Evolutionary conservation across 1,140 invertebrate genomes (phyloP).

Genomic region (Yoshiicerus persimilis): DNA sequence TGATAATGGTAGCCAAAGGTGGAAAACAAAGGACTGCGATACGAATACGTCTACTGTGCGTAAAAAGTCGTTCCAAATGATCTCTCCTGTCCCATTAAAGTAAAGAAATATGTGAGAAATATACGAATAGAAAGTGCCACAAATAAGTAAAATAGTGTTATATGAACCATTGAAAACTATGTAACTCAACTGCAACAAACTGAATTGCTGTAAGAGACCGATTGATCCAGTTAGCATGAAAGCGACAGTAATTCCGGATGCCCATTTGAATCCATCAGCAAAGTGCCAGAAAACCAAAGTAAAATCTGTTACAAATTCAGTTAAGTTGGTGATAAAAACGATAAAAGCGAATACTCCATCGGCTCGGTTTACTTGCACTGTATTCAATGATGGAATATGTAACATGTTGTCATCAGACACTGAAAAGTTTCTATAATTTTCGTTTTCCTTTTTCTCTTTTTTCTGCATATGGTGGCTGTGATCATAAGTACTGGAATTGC

Average conservation of each 20-base stretch:
- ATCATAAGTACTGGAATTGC: background rate
- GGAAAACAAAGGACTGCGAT: conserved; percentile 39
- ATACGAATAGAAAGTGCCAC: background rate
- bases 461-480: background rate
- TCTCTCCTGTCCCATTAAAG: background rate
- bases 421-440: background rate
- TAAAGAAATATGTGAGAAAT: background rate
- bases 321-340: conserved; percentile 23
- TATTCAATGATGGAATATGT: background rate
- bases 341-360: conserved; percentile 34
- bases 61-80: conserved; percentile 32
- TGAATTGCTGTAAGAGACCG: conserved; percentile 37
- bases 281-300: conserved; percentile 28
- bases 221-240: conserved; percentile 31
- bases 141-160: background rate
- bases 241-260: conserved; percentile 1
- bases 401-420: conserved; percentile 19
- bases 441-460: background rate
- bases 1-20: conserved; percentile 29
- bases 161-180: background rate
- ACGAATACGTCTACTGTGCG: conserved; percentile 25
- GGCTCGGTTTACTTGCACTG: background rate
- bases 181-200: conserved; percentile 4
- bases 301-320: conserved; percentile 24
- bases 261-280: conserved; percentile 30